These are phyloP conservation scores for Caenorhabditis drosophilae DNA, from an alignment of 2,888 invertebrate genomes.

Conservation along the genomic window DNA sequence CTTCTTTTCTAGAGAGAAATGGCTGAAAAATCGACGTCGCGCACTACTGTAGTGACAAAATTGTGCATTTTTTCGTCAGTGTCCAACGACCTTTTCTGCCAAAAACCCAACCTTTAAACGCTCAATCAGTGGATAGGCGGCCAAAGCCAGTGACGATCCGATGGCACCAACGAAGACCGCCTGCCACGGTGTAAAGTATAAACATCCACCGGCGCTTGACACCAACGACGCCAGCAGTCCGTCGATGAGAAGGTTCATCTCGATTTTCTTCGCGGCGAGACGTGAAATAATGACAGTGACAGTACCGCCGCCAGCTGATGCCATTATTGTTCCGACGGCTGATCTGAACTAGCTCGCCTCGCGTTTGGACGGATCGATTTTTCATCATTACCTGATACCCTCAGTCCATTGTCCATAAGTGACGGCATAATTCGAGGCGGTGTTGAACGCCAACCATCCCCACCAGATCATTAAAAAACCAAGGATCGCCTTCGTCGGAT, in stretches of 20 bases:
- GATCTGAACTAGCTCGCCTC: conserved; percentile 42
- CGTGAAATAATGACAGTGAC: conserved; percentile 25
- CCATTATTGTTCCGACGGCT: conserved; percentile 57
- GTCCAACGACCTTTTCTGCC: too few relatives aligned
- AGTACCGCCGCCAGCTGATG: conserved; percentile 43
- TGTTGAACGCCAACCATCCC: conserved; percentile 64
- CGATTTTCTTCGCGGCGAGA: conserved; percentile 46
- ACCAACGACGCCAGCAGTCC: conserved; percentile 63
- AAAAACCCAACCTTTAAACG: conserved; percentile 35
- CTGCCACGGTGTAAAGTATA: conserved; percentile 60
- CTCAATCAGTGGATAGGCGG: conserved; percentile 58
- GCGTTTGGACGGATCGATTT: neutral
- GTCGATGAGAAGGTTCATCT: conserved; percentile 65
- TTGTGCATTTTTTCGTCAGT: too few relatives aligned
- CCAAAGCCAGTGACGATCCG: conserved; percentile 57
- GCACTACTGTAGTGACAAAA: too few relatives aligned
- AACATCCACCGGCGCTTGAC: conserved; percentile 60
- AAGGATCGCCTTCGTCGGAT: conserved; percentile 61
- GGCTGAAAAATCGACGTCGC: conserved; percentile 1
- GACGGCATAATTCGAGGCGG: conserved; percentile 63
- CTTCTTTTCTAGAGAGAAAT: too few relatives aligned
- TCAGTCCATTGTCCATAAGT: conserved; percentile 58
- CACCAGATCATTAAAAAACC: conserved; percentile 66
- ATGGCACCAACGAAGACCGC: conserved; percentile 59
- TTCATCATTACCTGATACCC: conserved; percentile 47